A percentile compares a stretch with the other conserved stretches of the same genome.
phyloP scores from a whole-genome alignment of 2,113 vertebrate species.

The Notothenia coriiceps region DNA sequence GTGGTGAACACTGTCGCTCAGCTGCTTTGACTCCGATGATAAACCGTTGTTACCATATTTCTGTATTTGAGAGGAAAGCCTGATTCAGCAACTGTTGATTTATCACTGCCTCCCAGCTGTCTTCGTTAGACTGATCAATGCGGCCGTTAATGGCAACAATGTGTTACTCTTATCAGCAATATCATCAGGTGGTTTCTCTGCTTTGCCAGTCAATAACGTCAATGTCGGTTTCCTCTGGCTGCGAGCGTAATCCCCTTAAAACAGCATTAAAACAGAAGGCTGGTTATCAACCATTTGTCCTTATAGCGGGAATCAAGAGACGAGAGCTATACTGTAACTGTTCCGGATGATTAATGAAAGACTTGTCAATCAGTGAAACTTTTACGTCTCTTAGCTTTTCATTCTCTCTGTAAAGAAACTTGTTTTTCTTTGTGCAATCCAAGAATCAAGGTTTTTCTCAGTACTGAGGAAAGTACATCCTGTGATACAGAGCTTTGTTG shows the following conservation, averaged over 20 bases:
- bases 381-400: neutral
- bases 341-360: slow-evolving; percentile 20
- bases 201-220: slow-evolving; percentile 33
- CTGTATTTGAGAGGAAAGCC: neutral
- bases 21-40: slow-evolving; percentile 6
- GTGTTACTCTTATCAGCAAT: slow-evolving; percentile 5
- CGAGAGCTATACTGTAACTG: neutral
- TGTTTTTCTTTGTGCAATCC: neutral
- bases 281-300: slow-evolving; percentile 24
- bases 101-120: slow-evolving; percentile 4
- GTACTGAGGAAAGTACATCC: slow-evolving; percentile 8
- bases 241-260: slow-evolving; percentile 22
- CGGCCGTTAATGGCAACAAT: slow-evolving; percentile 1
- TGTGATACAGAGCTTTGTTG: slow-evolving; percentile 19
- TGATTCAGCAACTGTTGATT: neutral
- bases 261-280: neutral
- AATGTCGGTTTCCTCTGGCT: slow-evolving; percentile 18
- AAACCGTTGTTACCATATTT: neutral
- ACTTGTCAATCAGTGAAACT: slow-evolving; percentile 23
- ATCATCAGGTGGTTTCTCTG: slow-evolving; percentile 27
- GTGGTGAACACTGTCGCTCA: slow-evolving; percentile 1
- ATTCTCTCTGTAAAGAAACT: neutral
- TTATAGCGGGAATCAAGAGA: neutral
- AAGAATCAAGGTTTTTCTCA: slow-evolving; percentile 7
- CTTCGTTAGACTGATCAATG: slow-evolving; percentile 49